A percentile compares a stretch with the other conserved stretches of the same genome.
Conservation (phyloP, 2,113 vertebrate species). For the Miniopterus natalensis region DNA sequence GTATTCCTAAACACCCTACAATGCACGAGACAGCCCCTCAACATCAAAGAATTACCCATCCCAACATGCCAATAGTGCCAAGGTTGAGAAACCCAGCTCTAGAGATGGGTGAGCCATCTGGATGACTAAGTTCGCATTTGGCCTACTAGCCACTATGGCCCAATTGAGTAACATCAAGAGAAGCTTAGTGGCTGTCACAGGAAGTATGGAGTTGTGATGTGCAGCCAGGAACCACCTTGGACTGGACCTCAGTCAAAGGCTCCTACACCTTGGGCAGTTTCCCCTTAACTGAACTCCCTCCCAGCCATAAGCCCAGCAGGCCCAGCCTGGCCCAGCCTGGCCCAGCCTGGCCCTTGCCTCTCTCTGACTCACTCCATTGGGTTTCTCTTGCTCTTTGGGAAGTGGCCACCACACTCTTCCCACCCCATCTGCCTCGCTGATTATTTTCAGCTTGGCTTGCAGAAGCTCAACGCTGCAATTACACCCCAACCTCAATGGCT, state of each 20-base stretch:
- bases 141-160: conserved; percentile 9
- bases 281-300: conserved; percentile 79
- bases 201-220: conserved; percentile 46
- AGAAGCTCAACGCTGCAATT: conserved; percentile 89
- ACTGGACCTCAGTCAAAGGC: conserved; percentile 19
- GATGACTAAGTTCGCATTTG: neutral
- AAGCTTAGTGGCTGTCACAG: neutral
- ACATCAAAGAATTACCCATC: neutral
- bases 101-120: conserved; percentile 3
- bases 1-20: neutral
- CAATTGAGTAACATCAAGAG: conserved; percentile 12
- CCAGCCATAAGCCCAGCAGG: neutral
- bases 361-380: conserved; percentile 77
- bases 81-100: neutral
- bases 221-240: conserved; percentile 69
- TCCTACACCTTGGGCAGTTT: conserved; percentile 76
- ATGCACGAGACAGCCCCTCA: neutral
- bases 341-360: conserved; percentile 57
- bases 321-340: conserved; percentile 54
- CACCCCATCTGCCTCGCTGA: conserved; percentile 86
- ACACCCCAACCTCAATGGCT: conserved; percentile 90
- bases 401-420: conserved; percentile 79
- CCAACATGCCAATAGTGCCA: neutral
- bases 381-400: conserved; percentile 74
- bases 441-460: conserved; percentile 90